A percentile compares a stretch with the other conserved stretches of the same genome.
Evolutionary conservation across 1,140 invertebrate genomes (phyloP).

Genomic region (Lamellibrachia luymesi): DNA sequence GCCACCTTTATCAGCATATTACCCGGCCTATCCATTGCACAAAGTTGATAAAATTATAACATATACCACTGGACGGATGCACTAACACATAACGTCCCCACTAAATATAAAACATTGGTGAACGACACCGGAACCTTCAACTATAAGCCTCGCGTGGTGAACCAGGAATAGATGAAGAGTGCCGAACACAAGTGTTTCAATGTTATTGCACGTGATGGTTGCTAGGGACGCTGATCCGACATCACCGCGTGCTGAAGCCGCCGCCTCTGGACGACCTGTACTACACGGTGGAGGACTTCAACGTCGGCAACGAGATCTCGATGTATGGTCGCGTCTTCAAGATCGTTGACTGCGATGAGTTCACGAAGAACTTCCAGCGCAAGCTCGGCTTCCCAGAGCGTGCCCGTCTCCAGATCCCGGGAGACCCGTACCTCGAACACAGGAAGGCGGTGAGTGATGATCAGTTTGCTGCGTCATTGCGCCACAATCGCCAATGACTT

Average conservation of each 20-base stretch:
- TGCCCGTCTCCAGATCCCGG: slow-evolving; percentile 33
- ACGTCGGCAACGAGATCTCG: slow-evolving; percentile 71
- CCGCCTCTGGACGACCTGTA: slow-evolving; percentile 68
- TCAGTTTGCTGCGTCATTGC: too few species aligned
- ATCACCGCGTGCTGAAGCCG: slow-evolving; percentile 75
- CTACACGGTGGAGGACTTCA: slow-evolving; percentile 65
- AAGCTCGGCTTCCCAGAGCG: slow-evolving; percentile 76
- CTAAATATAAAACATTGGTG: too few species aligned
- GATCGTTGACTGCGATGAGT: slow-evolving; percentile 78
- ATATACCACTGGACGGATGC: too few species aligned
- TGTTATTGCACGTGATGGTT: neutral
- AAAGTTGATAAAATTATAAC: too few species aligned
- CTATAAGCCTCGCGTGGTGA: too few species aligned
- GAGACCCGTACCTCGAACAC: slow-evolving; percentile 52
- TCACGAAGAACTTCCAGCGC: slow-evolving; percentile 80
- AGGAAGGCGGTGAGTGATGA: slow-evolving; percentile 52
- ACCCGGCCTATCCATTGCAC: too few species aligned
- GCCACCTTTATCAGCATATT: too few species aligned
- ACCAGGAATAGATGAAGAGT: too few species aligned
- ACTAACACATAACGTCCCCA: too few species aligned
- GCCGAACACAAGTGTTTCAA: too few species aligned
- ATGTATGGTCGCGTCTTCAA: slow-evolving; percentile 77
- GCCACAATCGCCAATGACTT: too few species aligned
- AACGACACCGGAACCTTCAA: too few species aligned
- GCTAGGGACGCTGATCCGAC: slow-evolving; percentile 70